Evolutionary conservation across 2,797 vertebrate species (phyloP).

Genomic region (Aldrovandia affinis): DNA sequence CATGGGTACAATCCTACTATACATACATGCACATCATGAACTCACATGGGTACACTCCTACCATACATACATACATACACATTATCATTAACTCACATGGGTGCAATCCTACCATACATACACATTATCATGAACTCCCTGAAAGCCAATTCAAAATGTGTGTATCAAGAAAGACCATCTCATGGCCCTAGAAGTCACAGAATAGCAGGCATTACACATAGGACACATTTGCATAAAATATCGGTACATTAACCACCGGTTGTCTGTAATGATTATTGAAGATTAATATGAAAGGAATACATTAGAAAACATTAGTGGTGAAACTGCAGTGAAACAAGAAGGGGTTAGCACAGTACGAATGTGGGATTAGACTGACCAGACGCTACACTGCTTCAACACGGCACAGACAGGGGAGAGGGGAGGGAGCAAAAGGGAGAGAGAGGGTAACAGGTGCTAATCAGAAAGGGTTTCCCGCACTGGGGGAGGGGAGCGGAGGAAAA

Average conservation of each 20-base stretch:
- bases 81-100: background rate
- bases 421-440: conserved; percentile 27
- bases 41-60: too few species aligned
- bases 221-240: background rate
- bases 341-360: background rate
- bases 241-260: conserved; percentile 24
- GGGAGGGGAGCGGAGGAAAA: conserved; percentile 53
- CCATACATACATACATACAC: too few species aligned
- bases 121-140: background rate
- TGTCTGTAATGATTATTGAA: conserved; percentile 4
- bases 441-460: conserved; percentile 78
- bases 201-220: background rate
- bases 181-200: background rate
- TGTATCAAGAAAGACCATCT: background rate
- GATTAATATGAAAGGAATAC: background rate
- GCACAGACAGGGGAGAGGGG: conserved; percentile 31
- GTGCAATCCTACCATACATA: background rate
- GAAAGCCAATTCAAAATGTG: background rate
- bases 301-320: background rate
- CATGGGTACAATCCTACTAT: too few species aligned
- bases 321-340: conserved; percentile 7
- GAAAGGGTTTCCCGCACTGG: conserved; percentile 71
- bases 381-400: background rate
- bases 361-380: conserved; percentile 1
- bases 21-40: too few species aligned